These are phyloP conservation scores for Florisuga fusca DNA, from an alignment of 2,797 vertebrate genomes.

Conservation along the genomic window DNA sequence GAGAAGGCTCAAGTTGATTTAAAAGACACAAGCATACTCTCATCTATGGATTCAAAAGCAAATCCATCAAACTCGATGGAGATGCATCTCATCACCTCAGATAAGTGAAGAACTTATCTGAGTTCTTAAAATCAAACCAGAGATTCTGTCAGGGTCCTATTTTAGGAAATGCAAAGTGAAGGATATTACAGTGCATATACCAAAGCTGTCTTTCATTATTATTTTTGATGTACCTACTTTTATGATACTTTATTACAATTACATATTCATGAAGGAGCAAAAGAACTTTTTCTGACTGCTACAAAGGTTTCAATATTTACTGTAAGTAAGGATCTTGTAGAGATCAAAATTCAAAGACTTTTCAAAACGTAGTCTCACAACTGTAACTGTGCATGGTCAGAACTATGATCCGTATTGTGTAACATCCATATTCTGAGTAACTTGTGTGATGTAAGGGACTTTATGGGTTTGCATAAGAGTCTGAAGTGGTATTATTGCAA, in stretches of 20 bases:
- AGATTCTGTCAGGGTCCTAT: not conserved
- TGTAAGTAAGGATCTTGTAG: not conserved
- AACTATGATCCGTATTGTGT: not conserved
- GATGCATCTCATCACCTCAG: not conserved
- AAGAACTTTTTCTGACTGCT: not conserved
- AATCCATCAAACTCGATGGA: not conserved
- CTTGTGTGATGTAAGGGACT: not conserved
- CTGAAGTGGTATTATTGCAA: not conserved
- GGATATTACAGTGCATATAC: not conserved
- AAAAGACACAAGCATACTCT: not conserved
- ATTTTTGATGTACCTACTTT: slow-evolving; percentile 1
- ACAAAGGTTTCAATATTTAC: not conserved
- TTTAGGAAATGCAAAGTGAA: not conserved
- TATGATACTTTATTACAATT: not conserved
- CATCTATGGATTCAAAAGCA: not conserved
- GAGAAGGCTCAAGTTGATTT: not conserved
- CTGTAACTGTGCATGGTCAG: not conserved
- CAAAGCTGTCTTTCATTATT: not conserved
- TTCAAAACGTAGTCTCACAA: not conserved
- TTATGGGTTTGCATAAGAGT: not conserved
- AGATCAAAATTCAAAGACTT: not conserved
- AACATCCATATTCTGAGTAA: not conserved
- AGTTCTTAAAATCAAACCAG: not conserved
- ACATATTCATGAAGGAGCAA: not conserved
- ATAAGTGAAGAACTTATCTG: not conserved